These are phyloP conservation scores for Petrosia ficiformis DNA, from an alignment of 37 sponge, comb jelly and placozoan species.

Conservation along the genomic window DNA sequence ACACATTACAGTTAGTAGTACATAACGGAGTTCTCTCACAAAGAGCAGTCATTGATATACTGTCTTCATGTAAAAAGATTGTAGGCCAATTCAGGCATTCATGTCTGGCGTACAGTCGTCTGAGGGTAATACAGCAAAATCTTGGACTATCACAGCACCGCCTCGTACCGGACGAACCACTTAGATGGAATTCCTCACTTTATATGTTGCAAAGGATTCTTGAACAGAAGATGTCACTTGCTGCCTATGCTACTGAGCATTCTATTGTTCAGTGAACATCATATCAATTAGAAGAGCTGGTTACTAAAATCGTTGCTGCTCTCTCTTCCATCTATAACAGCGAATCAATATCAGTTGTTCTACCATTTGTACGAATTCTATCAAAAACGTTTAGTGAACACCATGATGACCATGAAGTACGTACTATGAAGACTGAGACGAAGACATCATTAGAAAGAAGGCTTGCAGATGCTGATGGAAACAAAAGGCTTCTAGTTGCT, in stretches of 20 bases:
- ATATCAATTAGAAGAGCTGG: no score
- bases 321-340: no score
- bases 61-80: slow-evolving; percentile 32
- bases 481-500: not conserved
- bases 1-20: slow-evolving; percentile 36
- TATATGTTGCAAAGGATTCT: slow-evolving; percentile 8
- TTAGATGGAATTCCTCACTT: slow-evolving; percentile 15
- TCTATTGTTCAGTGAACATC: not conserved
- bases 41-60: slow-evolving; percentile 27
- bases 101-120: not conserved
- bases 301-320: not conserved
- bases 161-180: slow-evolving; percentile 6
- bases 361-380: not conserved
- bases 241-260: slow-evolving; percentile 1
- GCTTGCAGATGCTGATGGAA: slow-evolving; percentile 3
- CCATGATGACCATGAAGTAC: slow-evolving; percentile 3
- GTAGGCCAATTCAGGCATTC: slow-evolving; percentile 47
- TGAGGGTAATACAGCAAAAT: slow-evolving; percentile 11
- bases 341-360: not conserved
- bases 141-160: slow-evolving; percentile 12
- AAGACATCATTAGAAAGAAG: not conserved
- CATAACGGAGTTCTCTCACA: slow-evolving; percentile 46
- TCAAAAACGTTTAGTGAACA: not conserved
- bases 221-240: slow-evolving; percentile 8
- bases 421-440: slow-evolving; percentile 1